These are phyloP conservation scores for Dione vanillae DNA, from an alignment of 2,888 invertebrate species.

Conservation along the genomic window DNA sequence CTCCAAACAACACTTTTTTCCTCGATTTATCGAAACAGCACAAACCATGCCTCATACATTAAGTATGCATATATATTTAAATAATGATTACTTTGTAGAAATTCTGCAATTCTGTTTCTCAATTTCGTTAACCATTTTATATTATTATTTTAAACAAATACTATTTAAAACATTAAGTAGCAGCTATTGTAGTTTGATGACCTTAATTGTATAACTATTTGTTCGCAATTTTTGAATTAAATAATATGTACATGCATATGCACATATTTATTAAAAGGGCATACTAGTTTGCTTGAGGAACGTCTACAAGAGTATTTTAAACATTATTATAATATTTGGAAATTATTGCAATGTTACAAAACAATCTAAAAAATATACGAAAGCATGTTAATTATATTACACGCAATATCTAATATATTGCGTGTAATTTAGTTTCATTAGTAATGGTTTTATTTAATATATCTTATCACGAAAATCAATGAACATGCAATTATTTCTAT, in stretches of 20 bases:
- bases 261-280: no score
- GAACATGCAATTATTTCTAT: neutral
- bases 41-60: slow-evolving; percentile 31
- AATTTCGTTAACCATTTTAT: no score
- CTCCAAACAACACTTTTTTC: slow-evolving; percentile 51
- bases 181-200: no score
- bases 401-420: neutral
- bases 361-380: neutral
- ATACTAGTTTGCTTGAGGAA: no score
- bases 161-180: no score
- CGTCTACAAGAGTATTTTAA: neutral
- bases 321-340: no score
- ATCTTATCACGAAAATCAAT: neutral
- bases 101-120: neutral
- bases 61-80: slow-evolving; percentile 27
- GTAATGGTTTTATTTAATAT: neutral
- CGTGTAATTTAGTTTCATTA: neutral
- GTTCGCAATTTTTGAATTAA: no score
- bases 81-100: slow-evolving; percentile 12
- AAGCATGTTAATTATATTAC: neutral
- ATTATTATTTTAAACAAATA: no score
- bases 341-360: neutral
- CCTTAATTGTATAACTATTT: no score
- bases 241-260: no score
- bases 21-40: slow-evolving; percentile 25